Evolutionary conservation across 2,888 invertebrate species (phyloP), one percentile per base, ranked within the genome.

Genomic region (Synergus gifuensis): DNA sequence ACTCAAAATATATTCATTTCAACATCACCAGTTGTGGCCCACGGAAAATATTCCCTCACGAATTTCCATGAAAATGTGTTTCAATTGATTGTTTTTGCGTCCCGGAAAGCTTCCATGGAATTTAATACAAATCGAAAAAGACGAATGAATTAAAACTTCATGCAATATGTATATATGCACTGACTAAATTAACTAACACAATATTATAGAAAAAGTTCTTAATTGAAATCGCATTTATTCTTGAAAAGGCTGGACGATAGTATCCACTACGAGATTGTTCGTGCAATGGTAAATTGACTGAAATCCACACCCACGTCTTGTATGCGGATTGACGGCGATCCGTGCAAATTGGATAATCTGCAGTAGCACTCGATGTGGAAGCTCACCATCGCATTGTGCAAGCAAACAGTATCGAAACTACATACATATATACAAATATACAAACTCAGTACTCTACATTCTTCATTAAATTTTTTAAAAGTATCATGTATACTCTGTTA

Each of bases 331-430:
- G 88, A 88, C 88, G 86, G 88, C 85, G 85, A 86, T 86, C 87
- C 84, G 84, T 84, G 84, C 85, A 87, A 88, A 90, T 89, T 90
- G 90, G 87, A 89, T 90, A 90, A 90, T 90, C 87, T 73, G 28
- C 49, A 73, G 49, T 73, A 82, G 82, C 63, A 78, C 63, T 64
- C 49, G 73, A 66, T 60, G 60, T 60, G 60, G 79, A 76, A 22
- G 46, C 69, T 54, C 60, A 69, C 76, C 77, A 67, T 73, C 73
- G 58, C 73, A 62, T 69, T 63, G 69, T 40, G 49, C 73, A 69
- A 58, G 78, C 63, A 79, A 73, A 73, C 36, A 73, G 49, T 69
- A 69, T 28, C 16, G 28, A 11, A 54, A 46, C 73, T 49, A n/a
- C 54, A 46, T 28, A 28, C 28, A 28, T 28, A 28, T 28, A 28